phyloP scores from a whole-genome alignment of 1,140 invertebrate genomes.

The Zaprionus capensis region DNA sequence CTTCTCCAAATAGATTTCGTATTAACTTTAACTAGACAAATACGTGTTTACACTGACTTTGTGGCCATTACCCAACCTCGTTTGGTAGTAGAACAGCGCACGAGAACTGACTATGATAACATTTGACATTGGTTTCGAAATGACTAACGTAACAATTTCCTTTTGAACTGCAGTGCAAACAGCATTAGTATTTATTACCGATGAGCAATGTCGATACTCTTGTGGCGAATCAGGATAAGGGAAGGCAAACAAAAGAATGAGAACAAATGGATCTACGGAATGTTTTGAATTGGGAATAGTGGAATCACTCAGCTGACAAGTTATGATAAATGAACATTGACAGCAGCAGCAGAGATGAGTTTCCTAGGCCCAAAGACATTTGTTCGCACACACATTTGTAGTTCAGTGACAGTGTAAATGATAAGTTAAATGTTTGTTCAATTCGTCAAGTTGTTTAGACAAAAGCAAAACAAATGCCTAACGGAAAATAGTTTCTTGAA shows the following conservation, averaged over 20 bases:
- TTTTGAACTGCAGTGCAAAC: slow-evolving; percentile 52
- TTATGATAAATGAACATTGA: slow-evolving; percentile 57
- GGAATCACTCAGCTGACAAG: slow-evolving; percentile 36
- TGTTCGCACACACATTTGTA: slow-evolving; percentile 9
- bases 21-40: neutral
- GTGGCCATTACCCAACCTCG: slow-evolving; percentile 10
- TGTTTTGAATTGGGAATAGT: slow-evolving; percentile 13
- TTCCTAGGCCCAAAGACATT: slow-evolving; percentile 10
- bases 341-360: slow-evolving; percentile 8
- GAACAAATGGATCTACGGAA: neutral
- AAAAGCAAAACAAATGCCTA: slow-evolving; percentile 35
- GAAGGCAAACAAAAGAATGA: neutral
- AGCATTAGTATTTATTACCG: slow-evolving; percentile 67
- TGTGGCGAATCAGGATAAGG: neutral
- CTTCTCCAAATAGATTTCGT: neutral
- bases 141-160: slow-evolving; percentile 44
- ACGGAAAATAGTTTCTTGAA: slow-evolving; percentile 3
- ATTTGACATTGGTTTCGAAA: slow-evolving; percentile 17
- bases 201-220: slow-evolving; percentile 15
- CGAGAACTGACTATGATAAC: neutral
- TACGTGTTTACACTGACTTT: neutral
- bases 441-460: slow-evolving; percentile 40
- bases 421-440: slow-evolving; percentile 44
- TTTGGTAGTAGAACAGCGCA: slow-evolving; percentile 12
- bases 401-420: slow-evolving; percentile 44